phyloP scores from a whole-genome alignment of 2,888 invertebrate genomes.

The Blastobasis lacticolella region DNA sequence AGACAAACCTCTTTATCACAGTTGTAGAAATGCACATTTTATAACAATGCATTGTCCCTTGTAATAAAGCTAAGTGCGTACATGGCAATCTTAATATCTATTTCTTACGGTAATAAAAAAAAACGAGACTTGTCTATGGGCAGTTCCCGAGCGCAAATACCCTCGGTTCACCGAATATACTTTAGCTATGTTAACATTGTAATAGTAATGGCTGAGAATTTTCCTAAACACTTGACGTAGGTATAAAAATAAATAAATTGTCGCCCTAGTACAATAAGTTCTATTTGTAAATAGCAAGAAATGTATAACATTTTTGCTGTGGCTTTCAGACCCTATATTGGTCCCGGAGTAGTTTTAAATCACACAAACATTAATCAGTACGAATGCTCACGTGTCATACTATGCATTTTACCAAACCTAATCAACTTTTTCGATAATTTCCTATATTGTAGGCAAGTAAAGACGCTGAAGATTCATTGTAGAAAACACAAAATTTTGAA shows the following conservation, averaged over 20 bases:
- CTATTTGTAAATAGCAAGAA: conserved; percentile 25
- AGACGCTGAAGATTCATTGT: too few species aligned
- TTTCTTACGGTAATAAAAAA: conserved; percentile 57
- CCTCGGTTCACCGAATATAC: conserved; percentile 11
- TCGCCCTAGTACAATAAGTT: conserved; percentile 15
- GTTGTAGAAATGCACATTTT: conserved; percentile 63
- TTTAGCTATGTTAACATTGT: conserved; percentile 12
- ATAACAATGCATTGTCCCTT: conserved; percentile 56
- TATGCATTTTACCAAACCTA: too few species aligned
- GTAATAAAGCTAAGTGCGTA: conserved; percentile 59
- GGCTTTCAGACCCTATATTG: conserved; percentile 26
- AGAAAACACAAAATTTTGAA: too few species aligned
- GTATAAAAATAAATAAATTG: conserved; percentile 51
- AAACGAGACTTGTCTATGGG: conserved; percentile 66
- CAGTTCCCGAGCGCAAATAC: conserved; percentile 6
- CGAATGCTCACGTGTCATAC: too few species aligned
- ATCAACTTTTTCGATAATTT: too few species aligned
- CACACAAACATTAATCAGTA: too few species aligned
- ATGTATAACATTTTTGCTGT: conserved; percentile 20
- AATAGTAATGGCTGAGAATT: conserved; percentile 43
- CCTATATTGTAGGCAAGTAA: too few species aligned
- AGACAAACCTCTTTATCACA: conserved; percentile 71
- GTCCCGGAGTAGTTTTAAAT: conserved; percentile 26
- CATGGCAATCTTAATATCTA: conserved; percentile 67
- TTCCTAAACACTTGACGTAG: conserved; percentile 50